Conservation (phyloP, 2,797 vertebrate genomes). For the Danio jaintianensis region DNA sequence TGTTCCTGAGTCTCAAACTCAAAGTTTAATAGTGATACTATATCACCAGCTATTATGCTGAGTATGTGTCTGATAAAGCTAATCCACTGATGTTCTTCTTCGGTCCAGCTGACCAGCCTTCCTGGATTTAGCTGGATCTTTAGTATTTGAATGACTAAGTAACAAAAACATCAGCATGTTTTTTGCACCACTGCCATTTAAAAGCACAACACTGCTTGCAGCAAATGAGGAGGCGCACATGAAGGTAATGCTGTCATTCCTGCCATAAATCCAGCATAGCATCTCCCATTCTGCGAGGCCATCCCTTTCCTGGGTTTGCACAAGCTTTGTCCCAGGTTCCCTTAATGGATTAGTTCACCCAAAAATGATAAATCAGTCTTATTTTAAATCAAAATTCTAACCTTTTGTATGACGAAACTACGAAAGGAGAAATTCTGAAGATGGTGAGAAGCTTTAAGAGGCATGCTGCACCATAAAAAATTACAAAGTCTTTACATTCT, state of each 20-base stretch:
- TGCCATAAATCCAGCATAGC: constrained; percentile 22
- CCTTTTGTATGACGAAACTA: neutral
- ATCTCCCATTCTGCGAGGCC: constrained; percentile 6
- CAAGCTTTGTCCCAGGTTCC: neutral
- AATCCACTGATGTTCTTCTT: constrained; percentile 17
- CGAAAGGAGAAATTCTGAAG: neutral
- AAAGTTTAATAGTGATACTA: constrained; percentile 38
- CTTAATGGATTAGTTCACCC: constrained; percentile 2
- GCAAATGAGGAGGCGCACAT: constrained; percentile 19
- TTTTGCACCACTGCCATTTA: constrained; percentile 22
- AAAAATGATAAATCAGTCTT: neutral
- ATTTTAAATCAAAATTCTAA: neutral
- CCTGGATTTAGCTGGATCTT: neutral
- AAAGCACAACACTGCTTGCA: constrained; percentile 7
- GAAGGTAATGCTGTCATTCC: constrained; percentile 14
- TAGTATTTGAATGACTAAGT: constrained; percentile 4
- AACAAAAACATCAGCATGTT: constrained; percentile 1
- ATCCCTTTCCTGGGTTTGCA: neutral
- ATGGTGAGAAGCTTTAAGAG: neutral
- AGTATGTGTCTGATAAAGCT: constrained; percentile 36
- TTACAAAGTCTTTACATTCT: neutral
- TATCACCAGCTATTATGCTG: constrained; percentile 41
- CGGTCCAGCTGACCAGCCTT: neutral
- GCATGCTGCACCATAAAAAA: neutral
- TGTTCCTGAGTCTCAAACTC: constrained; percentile 8